Base-by-base conservation (phyloP, 2,888 invertebrate genomes). In the Caenorhabditis sinica region DNA sequence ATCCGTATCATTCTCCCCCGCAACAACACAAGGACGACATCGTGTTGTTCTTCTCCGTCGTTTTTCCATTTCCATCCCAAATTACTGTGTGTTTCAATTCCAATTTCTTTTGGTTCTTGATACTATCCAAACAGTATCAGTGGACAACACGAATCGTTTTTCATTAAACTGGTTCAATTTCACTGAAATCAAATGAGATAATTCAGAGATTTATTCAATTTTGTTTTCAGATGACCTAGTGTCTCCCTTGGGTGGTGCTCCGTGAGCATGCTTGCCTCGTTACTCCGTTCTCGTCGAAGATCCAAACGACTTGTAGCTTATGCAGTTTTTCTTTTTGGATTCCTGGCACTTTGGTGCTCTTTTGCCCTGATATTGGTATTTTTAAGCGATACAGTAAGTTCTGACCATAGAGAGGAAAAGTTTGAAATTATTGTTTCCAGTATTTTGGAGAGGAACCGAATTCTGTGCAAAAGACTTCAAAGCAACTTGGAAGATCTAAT, bases 361-460 rank as follows among this genome's bases (percentile, higher is more conserved):
- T 75, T 93, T 36, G 92, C 93, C 6, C 36, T 93, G 20, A 60
- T 88, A 23, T 88, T 93, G 45, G 80, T 93, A 3, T 88, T 89
- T 43, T 79, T 90, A 25, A 90, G 92, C 80, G 92, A 93, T 58
- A 66, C 80, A 65, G 88, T 91, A 40, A 76, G 86, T 60, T 1
- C 4, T 30, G 1, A 28, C 25, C n/a, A n/a, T n/a, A n/a, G n/a
- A n/a, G n/a, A n/a, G n/a, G n/a, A n/a, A n/a, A n/a, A n/a, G n/a
- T n/a, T n/a, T n/a, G n/a, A n/a, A n/a, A n/a, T n/a, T n/a, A n/a
- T n/a, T n/a, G n/a, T 40, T 71, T 79, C 73, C 73, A 82, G 80
- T 65, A 81, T 17, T 75, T 87, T 51, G 77, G 75, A 58, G 58
- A 61, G 23, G 63, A 53, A 17, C 15, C 58, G 6, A n/a, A 49